These are phyloP conservation scores for Chrysoperla carnea DNA, from an alignment of 1,140 invertebrate genomes.

Conservation along the genomic window DNA sequence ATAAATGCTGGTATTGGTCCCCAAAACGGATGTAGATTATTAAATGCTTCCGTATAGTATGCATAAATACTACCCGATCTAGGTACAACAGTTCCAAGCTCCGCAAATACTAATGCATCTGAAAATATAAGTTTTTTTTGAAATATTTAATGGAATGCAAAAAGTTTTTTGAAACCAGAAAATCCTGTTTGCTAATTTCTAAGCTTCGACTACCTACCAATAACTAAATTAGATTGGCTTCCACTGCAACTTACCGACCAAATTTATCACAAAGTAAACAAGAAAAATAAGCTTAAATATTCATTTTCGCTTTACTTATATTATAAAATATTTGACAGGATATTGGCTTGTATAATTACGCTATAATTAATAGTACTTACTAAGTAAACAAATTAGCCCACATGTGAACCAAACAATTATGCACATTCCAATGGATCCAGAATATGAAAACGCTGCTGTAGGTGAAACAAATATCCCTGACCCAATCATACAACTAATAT, in stretches of 20 bases:
- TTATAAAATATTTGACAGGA: too few species aligned
- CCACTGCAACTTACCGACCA: too few species aligned
- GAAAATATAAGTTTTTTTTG: too few species aligned
- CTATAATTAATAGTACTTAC: constrained; percentile 27
- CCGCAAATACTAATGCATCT: constrained; percentile 67
- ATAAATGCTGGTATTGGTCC: constrained; percentile 61
- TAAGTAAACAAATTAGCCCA: constrained; percentile 64
- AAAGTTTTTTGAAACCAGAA: too few species aligned
- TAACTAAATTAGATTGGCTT: too few species aligned
- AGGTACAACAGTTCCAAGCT: constrained; percentile 62
- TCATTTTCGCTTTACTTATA: too few species aligned
- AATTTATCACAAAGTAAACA: too few species aligned
- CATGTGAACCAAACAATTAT: constrained; percentile 68
- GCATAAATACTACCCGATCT: constrained; percentile 71
- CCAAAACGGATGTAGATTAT: constrained; percentile 42
- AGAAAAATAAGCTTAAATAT: too few species aligned
- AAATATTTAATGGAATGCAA: too few species aligned
- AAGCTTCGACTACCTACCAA: too few species aligned
- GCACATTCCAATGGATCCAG: constrained; percentile 70
- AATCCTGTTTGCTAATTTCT: too few species aligned
- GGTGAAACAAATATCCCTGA: constrained; percentile 87
- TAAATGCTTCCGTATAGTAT: constrained; percentile 59
- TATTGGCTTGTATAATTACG: too few species aligned
- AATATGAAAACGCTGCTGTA: constrained; percentile 54
- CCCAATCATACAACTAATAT: constrained; percentile 72